Conservation (phyloP, 2,797 vertebrate genomes). For the Odontamblyopus lacepedii region DNA sequence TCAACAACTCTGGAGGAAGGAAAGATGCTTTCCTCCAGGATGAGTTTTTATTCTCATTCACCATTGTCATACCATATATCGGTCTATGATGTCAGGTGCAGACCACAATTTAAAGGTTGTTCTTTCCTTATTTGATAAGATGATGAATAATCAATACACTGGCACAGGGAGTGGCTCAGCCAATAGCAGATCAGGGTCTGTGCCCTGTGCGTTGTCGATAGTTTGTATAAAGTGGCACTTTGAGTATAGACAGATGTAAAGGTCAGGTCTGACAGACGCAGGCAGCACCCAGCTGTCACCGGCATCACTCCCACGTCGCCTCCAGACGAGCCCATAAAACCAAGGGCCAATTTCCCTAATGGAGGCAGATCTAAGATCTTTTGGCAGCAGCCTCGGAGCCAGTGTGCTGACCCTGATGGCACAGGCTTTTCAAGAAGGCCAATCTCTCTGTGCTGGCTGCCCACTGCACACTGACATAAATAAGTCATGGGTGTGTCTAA, state of each 20-base stretch:
- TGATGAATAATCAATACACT: constrained; percentile 5
- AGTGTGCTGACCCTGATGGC: constrained; percentile 58
- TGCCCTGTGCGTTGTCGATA: constrained; percentile 29
- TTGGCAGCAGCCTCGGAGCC: constrained; percentile 45
- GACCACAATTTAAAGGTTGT: neutral
- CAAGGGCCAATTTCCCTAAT: constrained; percentile 69
- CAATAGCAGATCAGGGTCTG: constrained; percentile 17
- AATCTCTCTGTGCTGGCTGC: constrained; percentile 29
- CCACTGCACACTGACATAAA: constrained; percentile 11
- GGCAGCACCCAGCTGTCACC: constrained; percentile 36
- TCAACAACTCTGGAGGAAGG: neutral
- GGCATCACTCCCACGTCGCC: constrained; percentile 34
- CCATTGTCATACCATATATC: neutral
- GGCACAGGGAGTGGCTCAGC: constrained; percentile 22
- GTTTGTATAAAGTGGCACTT: constrained; percentile 40
- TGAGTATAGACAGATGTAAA: constrained; percentile 70
- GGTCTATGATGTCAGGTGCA: neutral
- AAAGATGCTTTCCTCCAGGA: neutral
- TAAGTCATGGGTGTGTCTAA: constrained; percentile 41
- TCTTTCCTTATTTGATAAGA: neutral
- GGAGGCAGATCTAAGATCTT: constrained; percentile 54
- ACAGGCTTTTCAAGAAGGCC: constrained; percentile 34
- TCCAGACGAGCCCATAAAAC: constrained; percentile 50
- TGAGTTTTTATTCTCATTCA: neutral
- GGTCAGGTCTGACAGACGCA: constrained; percentile 43